These are phyloP conservation scores for Danio choprae DNA, from an alignment of 2,797 vertebrate species.

Conservation along the genomic window DNA sequence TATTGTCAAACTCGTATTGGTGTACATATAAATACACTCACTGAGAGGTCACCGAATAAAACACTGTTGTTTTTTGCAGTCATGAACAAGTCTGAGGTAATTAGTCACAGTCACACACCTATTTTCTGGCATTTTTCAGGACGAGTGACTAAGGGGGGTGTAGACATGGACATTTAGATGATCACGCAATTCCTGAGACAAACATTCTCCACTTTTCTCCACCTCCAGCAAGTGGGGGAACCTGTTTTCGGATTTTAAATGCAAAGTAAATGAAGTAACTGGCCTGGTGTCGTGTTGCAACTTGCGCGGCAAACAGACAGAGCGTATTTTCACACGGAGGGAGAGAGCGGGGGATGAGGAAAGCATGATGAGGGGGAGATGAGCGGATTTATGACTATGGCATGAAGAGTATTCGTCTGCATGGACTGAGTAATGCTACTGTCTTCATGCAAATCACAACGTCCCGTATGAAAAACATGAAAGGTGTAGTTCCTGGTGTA, in stretches of 20 bases:
- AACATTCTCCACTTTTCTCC: conserved; percentile 36
- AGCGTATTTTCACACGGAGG: conserved; percentile 74
- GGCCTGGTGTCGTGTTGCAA: conserved; percentile 77
- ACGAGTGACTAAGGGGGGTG: conserved; percentile 45
- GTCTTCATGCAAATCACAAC: conserved; percentile 35
- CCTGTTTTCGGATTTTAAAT: conserved; percentile 74
- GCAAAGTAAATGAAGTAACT: conserved; percentile 78
- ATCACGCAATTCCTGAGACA: conserved; percentile 46
- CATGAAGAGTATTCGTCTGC: conserved; percentile 1
- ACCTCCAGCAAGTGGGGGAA: conserved; percentile 63
- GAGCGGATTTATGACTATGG: neutral
- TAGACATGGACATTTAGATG: conserved; percentile 25
- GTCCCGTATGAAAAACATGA: conserved; percentile 36
- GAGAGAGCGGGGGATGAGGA: conserved; percentile 39
- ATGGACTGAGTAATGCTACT: neutral
- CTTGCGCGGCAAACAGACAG: conserved; percentile 73
- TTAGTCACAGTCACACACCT: conserved; percentile 46
- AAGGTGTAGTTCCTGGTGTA: conserved; percentile 16
- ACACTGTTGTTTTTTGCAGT: conserved; percentile 34
- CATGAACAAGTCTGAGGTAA: conserved; percentile 15
- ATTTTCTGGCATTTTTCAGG: conserved; percentile 28
- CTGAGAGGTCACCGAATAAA: neutral
- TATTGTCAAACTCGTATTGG: too few species aligned
- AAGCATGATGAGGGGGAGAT: neutral
- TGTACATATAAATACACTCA: too few species aligned